Evolutionary conservation across 2,113 vertebrate species (phyloP).

Genomic region (Cephalopholis sonnerati): DNA sequence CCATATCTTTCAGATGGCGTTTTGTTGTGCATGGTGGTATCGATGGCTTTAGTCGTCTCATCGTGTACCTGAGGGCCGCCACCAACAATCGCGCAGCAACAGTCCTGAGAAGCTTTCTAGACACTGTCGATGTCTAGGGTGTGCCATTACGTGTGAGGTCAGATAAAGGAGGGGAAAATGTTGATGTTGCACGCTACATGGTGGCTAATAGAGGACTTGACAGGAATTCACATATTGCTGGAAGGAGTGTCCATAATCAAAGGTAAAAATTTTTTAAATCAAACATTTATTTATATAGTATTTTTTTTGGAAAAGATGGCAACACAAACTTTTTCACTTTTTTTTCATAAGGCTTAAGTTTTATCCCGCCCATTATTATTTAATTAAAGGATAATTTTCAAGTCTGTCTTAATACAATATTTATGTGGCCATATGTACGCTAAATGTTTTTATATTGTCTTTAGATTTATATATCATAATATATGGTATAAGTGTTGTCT

Average conservation of each 20-base stretch:
- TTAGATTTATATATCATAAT: no score
- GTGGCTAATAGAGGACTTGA: neutral
- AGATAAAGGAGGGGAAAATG: neutral
- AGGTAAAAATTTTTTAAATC: neutral
- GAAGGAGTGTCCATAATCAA: constrained; percentile 9
- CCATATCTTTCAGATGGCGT: neutral
- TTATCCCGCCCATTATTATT: no score
- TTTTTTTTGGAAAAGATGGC: neutral
- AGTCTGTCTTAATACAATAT: no score
- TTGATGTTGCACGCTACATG: constrained; percentile 5
- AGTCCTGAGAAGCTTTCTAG: neutral
- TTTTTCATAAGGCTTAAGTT: no score
- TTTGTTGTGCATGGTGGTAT: constrained; percentile 3
- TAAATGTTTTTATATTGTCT: no score
- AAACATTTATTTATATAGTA: neutral
- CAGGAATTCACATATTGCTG: neutral
- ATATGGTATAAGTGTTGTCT: no score
- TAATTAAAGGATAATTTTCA: no score
- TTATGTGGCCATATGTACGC: no score
- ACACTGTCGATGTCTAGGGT: neutral
- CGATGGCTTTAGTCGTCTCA: neutral
- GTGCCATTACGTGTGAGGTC: constrained; percentile 3
- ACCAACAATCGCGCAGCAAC: constrained; percentile 3
- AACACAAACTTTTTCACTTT: neutral
- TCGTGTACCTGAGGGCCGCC: neutral